Evolutionary conservation across 2,888 invertebrate species (phyloP), one percentile per base, ranked within the genome.

Genomic region (Brenthis ino): DNA sequence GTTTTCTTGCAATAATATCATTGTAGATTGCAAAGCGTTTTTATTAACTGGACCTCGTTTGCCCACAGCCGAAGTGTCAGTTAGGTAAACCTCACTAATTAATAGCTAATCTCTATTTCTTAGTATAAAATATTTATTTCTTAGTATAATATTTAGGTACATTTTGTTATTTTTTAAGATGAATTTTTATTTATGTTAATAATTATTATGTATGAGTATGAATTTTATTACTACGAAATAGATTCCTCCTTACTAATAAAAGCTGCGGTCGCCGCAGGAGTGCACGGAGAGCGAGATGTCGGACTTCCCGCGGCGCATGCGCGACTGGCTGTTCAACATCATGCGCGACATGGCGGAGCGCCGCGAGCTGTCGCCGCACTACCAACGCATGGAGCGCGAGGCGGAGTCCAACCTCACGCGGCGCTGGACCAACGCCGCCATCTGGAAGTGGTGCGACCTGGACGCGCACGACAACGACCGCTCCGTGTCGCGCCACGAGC

Each of bases 381-480:
- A 96, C 88, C 93, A 96, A 88, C 94, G 95, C 86, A 96, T 98
- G 96, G 96, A 98, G 92, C 94, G 96, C 76, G 98, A 98, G 91
- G 98, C 98, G 51, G 98, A 98, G 93, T 94, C 95, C 61, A 97
- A 97, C 87, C 94, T 96, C 85, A 96, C 96, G 24, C 94, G 96
- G 68, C 95, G 97, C 79, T 97, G 97, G 97, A 94, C 96, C 70
- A 98, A 98, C 88, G 99, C 99, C 58, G 98, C 98, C 77, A 95
- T 99, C 77, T 99, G 99, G 99, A 99, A 99, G 90, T 98, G 97
- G 96, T 99, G 99, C 87, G 99, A 99, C 87, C 95, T 99, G 70
- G 99, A 99, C 89, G 96, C 96, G 66, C 96, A 97, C 90, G 97
- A 98, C 76, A 96, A 96, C 83, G 98, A 98, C 93, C 95, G 96